A percentile compares a stretch with the other conserved stretches of the same genome.
Evolutionary conservation across 2,797 vertebrate species (phyloP).

Genomic region (Dicrostonyx torquatus): DNA sequence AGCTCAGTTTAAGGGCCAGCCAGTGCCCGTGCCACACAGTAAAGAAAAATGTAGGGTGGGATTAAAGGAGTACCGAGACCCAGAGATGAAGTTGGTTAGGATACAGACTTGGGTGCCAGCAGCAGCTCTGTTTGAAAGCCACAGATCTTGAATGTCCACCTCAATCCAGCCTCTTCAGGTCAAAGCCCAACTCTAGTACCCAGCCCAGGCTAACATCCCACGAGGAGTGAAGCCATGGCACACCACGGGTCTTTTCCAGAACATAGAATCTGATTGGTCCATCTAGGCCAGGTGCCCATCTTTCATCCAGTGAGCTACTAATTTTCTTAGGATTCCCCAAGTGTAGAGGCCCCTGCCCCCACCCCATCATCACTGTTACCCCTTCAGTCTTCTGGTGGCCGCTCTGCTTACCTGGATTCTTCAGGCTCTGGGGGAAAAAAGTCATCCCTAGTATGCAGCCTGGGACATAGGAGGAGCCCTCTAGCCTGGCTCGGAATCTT

Average conservation of each 20-base stretch:
- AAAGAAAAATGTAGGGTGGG: neutral
- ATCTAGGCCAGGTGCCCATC: neutral
- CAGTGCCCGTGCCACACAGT: neutral
- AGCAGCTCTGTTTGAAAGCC: neutral
- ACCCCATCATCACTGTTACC: neutral
- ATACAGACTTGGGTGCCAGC: neutral
- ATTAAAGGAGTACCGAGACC: neutral
- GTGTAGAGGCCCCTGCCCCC: neutral
- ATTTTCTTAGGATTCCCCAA: neutral
- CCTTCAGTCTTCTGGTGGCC: neutral
- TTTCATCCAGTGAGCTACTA: neutral
- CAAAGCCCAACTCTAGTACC: neutral
- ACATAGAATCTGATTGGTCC: neutral
- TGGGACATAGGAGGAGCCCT: neutral
- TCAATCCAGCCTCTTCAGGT: neutral
- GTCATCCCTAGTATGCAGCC: neutral
- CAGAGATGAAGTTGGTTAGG: neutral
- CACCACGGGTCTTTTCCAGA: neutral
- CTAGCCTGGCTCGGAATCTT: neutral
- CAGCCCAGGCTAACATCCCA: neutral
- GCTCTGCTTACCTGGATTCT: neutral
- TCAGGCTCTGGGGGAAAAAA: neutral
- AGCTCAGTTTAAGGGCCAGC: neutral
- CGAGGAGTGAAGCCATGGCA: neutral
- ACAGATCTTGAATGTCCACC: neutral